phyloP scores from a whole-genome alignment of 2,113 vertebrate species.

The Eurystomus gularis region DNA sequence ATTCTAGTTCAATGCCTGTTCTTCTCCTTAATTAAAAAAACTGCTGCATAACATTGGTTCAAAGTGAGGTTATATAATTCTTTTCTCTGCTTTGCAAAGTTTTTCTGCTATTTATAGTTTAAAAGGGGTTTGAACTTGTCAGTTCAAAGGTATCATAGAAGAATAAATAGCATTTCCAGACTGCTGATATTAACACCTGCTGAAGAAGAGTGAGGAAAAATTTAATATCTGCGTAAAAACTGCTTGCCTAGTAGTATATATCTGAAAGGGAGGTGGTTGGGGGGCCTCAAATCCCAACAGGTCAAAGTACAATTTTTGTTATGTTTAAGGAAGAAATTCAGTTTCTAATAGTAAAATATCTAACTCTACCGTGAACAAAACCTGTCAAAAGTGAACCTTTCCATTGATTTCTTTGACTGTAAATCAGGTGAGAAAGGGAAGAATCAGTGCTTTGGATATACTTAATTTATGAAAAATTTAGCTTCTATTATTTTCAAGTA shows the following conservation, averaged over 20 bases:
- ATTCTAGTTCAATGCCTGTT: neutral
- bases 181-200: neutral
- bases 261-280: neutral
- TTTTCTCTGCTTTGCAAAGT: neutral
- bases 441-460: neutral
- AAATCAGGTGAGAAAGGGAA: neutral
- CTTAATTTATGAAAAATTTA: neutral
- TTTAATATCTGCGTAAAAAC: neutral
- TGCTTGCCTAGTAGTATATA: neutral
- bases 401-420: neutral
- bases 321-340: neutral
- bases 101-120: neutral
- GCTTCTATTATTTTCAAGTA: neutral
- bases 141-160: neutral
- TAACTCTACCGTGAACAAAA: neutral
- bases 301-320: neutral
- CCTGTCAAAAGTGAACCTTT: fast-evolving
- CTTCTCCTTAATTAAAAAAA: neutral
- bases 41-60: neutral
- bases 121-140: neutral
- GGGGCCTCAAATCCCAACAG: neutral
- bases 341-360: neutral
- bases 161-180: neutral
- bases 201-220: neutral
- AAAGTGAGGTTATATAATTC: neutral